Evolutionary conservation across 1,140 invertebrate genomes (phyloP).

Genomic region (Leptinotarsa texana): DNA sequence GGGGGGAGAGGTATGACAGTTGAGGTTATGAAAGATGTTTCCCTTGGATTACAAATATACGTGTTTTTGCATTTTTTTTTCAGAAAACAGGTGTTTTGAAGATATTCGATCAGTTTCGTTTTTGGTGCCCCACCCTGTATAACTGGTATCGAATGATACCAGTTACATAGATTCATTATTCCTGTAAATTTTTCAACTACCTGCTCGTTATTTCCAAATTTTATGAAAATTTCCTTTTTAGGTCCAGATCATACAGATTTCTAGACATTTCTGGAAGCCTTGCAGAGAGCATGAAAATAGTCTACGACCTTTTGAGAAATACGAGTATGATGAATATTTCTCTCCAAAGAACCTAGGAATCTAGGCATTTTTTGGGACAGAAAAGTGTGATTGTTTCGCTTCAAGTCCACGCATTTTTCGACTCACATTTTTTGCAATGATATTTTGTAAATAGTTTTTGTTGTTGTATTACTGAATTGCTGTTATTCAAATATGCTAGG

Average conservation of each 20-base stretch:
- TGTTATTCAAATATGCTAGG: constrained; percentile 14
- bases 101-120: too few species aligned
- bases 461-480: background rate
- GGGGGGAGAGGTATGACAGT: too few species aligned
- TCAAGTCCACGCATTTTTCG: constrained; percentile 24
- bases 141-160: too few species aligned
- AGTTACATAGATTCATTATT: background rate
- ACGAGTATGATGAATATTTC: constrained; percentile 2
- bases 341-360: background rate
- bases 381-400: constrained; percentile 27
- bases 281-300: constrained; percentile 28
- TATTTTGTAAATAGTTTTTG: constrained; percentile 11
- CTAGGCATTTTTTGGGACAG: constrained; percentile 17
- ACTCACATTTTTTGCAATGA: background rate
- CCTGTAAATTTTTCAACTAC: too few species aligned
- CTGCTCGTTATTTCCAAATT: too few species aligned
- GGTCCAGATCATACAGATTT: constrained; percentile 54
- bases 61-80: too few species aligned
- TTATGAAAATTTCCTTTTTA: constrained; percentile 38
- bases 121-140: too few species aligned
- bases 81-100: too few species aligned
- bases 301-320: constrained; percentile 18
- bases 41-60: too few species aligned
- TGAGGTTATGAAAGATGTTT: too few species aligned
- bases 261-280: constrained; percentile 34